Conservation (phyloP, 2,888 invertebrate species). For the Thumatha senex region DNA sequence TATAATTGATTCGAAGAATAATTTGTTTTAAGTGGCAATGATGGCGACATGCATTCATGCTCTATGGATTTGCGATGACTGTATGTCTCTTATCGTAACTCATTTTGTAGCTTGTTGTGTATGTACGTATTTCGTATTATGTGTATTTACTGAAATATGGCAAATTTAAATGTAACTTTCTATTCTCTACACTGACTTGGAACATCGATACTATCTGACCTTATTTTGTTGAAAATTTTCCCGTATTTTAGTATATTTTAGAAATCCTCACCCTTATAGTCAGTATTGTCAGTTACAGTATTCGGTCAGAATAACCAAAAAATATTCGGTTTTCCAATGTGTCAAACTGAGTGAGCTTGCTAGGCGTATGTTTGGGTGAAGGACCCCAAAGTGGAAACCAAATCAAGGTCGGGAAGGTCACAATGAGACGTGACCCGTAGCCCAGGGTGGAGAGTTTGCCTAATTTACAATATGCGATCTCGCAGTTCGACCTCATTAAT, state of each 20-base stretch:
- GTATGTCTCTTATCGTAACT: conserved; percentile 73
- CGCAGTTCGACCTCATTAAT: conserved; percentile 58
- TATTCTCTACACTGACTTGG: conserved; percentile 72
- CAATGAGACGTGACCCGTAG: conserved; percentile 88
- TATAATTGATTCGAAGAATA: conserved; percentile 2
- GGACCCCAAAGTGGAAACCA: conserved; percentile 90
- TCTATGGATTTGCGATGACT: conserved; percentile 82
- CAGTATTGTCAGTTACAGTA: conserved; percentile 11
- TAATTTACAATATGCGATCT: conserved; percentile 53
- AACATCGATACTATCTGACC: conserved; percentile 68
- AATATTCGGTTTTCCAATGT: conserved; percentile 66
- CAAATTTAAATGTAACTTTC: conserved; percentile 66
- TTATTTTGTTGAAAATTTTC: conserved; percentile 45
- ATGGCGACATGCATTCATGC: conserved; percentile 33
- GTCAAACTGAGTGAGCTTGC: conserved; percentile 56
- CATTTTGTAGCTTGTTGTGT: conserved; percentile 81
- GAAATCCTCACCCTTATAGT: conserved; percentile 22
- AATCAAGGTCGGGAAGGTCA: conserved; percentile 91
- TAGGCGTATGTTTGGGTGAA: conserved; percentile 79
- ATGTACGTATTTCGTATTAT: conserved; percentile 69
- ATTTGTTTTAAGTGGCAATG: conserved; percentile 16
- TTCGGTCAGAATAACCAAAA: conserved; percentile 33
- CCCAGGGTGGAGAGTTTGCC: conserved; percentile 69
- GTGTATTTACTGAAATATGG: conserved; percentile 75
- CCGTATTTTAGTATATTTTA: conserved; percentile 28